These are phyloP conservation scores for Cydia amplana DNA, from an alignment of 1,140 invertebrate genomes.

Conservation along the genomic window DNA sequence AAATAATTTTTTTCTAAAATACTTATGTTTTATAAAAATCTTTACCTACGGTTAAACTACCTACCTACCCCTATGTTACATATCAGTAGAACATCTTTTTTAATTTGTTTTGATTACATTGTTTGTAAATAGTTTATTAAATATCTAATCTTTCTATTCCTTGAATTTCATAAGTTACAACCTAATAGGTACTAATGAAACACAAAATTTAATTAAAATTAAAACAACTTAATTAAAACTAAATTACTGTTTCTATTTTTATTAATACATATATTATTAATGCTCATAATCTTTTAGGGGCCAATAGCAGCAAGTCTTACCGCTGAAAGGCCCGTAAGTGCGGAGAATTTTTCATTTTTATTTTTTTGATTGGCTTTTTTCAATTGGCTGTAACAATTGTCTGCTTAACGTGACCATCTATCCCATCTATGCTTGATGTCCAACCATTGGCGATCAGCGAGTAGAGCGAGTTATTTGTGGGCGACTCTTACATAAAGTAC, in stretches of 20 bases:
- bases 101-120: constrained; percentile 7
- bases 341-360: not conserved
- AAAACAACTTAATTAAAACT: not conserved
- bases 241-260: not conserved
- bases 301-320: constrained; percentile 13
- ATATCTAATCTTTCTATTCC: not conserved
- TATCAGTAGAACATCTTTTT: not conserved
- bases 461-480: too few species aligned
- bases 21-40: too few species aligned
- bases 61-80: too few species aligned
- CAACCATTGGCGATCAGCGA: too few species aligned
- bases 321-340: constrained; percentile 16
- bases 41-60: too few species aligned
- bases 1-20: too few species aligned
- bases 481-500: too few species aligned
- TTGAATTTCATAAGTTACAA: not conserved
- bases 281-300: constrained; percentile 3
- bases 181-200: not conserved
- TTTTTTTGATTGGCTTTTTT: constrained; percentile 3
- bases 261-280: not conserved
- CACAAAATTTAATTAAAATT: not conserved
- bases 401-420: not conserved
- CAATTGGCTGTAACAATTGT: not conserved
- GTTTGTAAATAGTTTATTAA: not conserved
- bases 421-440: not conserved